These are phyloP conservation scores for Hydrophis major DNA, from an alignment of 2,797 vertebrate species.

Conservation along the genomic window DNA sequence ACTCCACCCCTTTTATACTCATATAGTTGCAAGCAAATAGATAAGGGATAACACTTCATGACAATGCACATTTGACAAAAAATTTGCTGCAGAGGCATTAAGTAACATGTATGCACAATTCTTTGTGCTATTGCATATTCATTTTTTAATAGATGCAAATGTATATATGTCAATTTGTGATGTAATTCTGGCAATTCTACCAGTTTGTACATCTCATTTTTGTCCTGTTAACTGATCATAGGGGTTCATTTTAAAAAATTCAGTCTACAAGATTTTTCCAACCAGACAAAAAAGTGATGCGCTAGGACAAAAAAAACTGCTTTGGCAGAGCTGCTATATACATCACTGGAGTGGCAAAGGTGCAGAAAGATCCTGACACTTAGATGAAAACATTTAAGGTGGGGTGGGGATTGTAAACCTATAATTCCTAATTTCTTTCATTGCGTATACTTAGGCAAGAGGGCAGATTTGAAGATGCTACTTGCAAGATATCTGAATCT, in stretches of 20 bases:
- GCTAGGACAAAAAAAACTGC: not conserved
- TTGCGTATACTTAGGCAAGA: slow-evolving; percentile 76
- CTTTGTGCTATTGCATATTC: not conserved
- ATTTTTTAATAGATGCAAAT: not conserved
- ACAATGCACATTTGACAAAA: not conserved
- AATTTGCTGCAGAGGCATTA: not conserved
- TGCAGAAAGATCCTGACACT: not conserved
- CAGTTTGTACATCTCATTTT: not conserved
- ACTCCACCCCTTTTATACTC: not conserved
- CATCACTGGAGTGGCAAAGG: not conserved
- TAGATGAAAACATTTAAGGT: not conserved
- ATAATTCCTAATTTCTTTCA: slow-evolving; percentile 24
- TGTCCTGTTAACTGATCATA: not conserved
- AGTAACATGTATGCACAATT: not conserved
- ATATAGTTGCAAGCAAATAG: not conserved
- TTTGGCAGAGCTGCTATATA: not conserved
- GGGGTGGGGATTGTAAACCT: slow-evolving; percentile 18
- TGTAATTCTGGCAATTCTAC: not conserved
- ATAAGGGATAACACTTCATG: not conserved
- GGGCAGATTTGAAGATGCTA: slow-evolving; percentile 73
- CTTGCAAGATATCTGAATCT: slow-evolving; percentile 73
- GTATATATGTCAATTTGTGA: not conserved
- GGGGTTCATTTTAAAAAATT: not conserved
- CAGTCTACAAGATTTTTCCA: not conserved
- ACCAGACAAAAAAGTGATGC: not conserved